Conservation (phyloP, 2,113 vertebrate genomes). For the Actenoides lindsayi region DNA sequence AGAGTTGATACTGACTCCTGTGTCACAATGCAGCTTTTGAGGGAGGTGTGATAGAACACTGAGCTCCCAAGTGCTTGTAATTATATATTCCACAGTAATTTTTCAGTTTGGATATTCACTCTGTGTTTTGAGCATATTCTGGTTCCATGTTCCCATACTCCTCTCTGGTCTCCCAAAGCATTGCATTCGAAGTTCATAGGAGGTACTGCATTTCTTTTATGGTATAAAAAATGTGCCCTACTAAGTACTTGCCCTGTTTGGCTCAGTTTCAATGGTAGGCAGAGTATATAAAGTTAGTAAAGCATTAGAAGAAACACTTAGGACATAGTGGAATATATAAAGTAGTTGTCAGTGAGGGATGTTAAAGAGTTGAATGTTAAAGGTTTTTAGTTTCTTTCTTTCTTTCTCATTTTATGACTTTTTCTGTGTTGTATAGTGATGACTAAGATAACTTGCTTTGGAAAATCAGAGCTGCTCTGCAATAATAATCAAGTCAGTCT, state of each 20-base stretch:
- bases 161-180: not conserved
- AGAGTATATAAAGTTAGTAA: not conserved
- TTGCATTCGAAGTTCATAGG: not conserved
- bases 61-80: not conserved
- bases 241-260: not conserved
- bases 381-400: constrained; percentile 41
- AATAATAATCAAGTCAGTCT: constrained; percentile 34
- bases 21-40: constrained; percentile 25
- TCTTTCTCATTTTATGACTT: constrained; percentile 21
- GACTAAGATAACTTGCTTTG: constrained; percentile 28
- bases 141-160: not conserved
- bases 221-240: not conserved
- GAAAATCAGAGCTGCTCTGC: constrained; percentile 22
- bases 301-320: not conserved
- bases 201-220: not conserved
- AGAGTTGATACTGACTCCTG: not conserved
- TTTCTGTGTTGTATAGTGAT: not conserved
- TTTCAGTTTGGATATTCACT: not conserved
- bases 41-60: not conserved
- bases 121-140: not conserved
- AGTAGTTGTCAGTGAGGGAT: not conserved
- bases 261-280: not conserved
- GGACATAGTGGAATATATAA: not conserved
- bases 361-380: not conserved
- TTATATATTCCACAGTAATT: not conserved